Evolutionary conservation across 92 coral and sea anemone species (phyloP).

Genomic region (Plumapathes pennacea): DNA sequence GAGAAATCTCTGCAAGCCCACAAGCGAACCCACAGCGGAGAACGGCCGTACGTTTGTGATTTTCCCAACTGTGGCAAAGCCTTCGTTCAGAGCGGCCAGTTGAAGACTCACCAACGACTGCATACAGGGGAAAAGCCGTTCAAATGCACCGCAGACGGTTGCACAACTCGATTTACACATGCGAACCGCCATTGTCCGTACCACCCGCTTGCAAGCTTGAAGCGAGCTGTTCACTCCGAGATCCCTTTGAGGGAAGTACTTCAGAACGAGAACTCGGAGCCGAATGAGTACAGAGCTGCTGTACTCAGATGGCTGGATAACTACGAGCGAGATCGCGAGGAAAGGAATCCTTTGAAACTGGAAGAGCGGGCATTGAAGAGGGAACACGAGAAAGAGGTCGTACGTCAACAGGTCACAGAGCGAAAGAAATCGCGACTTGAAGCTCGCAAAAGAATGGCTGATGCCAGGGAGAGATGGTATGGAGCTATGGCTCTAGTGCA

Average conservation of each 20-base stretch:
- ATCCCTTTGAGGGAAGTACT: constrained; percentile 87
- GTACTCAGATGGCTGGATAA: constrained; percentile 88
- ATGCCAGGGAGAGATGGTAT: constrained; percentile 94
- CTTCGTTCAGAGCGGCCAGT: constrained; percentile 97
- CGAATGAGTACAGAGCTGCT: constrained; percentile 85
- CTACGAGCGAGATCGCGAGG: constrained; percentile 85
- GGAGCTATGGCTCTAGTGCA: constrained; percentile 98
- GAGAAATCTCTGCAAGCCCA: constrained; percentile 99
- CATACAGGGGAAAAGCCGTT: constrained; percentile 99
- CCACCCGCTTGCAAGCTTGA: constrained; percentile 89
- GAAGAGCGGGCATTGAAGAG: constrained; percentile 72
- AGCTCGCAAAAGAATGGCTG: constrained; percentile 85
- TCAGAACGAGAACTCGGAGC: constrained; percentile 90
- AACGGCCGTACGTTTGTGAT: constrained; percentile 94
- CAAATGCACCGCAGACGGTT: constrained; percentile 80
- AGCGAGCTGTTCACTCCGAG: constrained; percentile 70
- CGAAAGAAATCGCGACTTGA: constrained; percentile 85
- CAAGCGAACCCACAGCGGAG: constrained; percentile 98
- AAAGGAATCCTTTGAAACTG: constrained; percentile 63
- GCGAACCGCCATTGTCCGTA: constrained; percentile 97
- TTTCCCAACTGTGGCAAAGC: constrained; percentile 99
- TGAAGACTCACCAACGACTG: constrained; percentile 94
- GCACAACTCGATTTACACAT: constrained; percentile 91
- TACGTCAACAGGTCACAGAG: constrained; percentile 69
- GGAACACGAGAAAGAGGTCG: constrained; percentile 59